These are phyloP conservation scores for Sylvietta virens DNA, from an alignment of 2,113 vertebrate genomes.

Conservation along the genomic window DNA sequence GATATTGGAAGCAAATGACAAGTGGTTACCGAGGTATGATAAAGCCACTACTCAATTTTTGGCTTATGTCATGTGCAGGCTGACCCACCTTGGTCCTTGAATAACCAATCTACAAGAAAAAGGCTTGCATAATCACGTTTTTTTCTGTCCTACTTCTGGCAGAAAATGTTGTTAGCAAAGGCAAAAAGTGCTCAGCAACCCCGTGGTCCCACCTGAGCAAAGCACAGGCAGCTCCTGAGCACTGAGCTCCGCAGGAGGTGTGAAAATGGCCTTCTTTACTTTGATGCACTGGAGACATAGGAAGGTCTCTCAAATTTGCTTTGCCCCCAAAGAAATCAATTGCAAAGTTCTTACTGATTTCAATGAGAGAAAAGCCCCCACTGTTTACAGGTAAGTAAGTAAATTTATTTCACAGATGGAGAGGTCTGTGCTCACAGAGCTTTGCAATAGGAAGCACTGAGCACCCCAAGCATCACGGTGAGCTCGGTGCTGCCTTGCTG, in stretches of 20 bases:
- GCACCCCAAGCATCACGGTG: neutral
- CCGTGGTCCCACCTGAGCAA: neutral
- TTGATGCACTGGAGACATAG: neutral
- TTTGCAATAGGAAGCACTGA: neutral
- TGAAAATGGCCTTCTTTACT: neutral
- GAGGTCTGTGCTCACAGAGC: neutral
- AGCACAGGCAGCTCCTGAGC: neutral
- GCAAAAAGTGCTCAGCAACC: neutral
- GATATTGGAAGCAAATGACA: neutral
- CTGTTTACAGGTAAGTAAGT: neutral
- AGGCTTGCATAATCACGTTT: neutral
- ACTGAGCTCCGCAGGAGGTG: neutral
- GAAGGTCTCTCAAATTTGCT: neutral
- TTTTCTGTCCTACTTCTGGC: neutral
- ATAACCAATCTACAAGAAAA: neutral
- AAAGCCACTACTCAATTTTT: neutral
- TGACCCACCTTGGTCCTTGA: neutral
- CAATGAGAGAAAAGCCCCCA: rapidly evolving
- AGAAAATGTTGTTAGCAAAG: neutral
- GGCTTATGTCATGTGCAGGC: neutral
- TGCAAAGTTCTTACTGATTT: neutral
- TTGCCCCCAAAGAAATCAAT: neutral
- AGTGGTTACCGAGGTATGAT: neutral
- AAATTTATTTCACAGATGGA: neutral
- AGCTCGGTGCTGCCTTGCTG: neutral